A percentile compares a stretch with the other conserved stretches of the same genome.
Evolutionary conservation across 2,113 vertebrate species (phyloP).

Genomic region (Cavia porcellus): DNA sequence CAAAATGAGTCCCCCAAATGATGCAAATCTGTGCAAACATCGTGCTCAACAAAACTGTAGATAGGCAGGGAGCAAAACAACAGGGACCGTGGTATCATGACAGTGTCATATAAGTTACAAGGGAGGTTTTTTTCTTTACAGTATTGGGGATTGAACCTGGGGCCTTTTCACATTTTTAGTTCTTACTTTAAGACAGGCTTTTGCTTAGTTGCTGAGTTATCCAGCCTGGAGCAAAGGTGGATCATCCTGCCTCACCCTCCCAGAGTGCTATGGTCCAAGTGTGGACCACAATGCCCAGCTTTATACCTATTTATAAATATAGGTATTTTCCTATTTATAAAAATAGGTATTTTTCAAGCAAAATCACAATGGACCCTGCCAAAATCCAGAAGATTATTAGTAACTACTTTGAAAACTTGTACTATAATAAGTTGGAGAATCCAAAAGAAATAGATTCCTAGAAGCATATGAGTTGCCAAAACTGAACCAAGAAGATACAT

Average conservation of each 20-base stretch:
- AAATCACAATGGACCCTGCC: background rate
- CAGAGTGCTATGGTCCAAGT: background rate
- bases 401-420: background rate
- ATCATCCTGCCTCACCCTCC: background rate
- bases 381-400: background rate
- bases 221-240: background rate
- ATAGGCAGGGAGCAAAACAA: background rate
- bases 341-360: background rate
- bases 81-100: fast-evolving
- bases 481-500: background rate
- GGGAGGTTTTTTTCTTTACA: background rate
- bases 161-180: background rate
- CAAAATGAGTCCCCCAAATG: background rate
- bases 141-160: background rate
- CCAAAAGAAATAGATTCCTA: background rate
- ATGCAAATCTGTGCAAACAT: background rate
- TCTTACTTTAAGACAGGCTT: background rate
- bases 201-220: background rate
- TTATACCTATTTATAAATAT: background rate
- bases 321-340: background rate
- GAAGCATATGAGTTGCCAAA: background rate
- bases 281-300: background rate
- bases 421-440: background rate
- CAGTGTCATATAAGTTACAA: background rate
- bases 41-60: background rate